Evolutionary conservation across 2,888 invertebrate species (phyloP), one percentile per base, ranked within the genome.

Genomic region (Rhogogaster chlorosoma): DNA sequence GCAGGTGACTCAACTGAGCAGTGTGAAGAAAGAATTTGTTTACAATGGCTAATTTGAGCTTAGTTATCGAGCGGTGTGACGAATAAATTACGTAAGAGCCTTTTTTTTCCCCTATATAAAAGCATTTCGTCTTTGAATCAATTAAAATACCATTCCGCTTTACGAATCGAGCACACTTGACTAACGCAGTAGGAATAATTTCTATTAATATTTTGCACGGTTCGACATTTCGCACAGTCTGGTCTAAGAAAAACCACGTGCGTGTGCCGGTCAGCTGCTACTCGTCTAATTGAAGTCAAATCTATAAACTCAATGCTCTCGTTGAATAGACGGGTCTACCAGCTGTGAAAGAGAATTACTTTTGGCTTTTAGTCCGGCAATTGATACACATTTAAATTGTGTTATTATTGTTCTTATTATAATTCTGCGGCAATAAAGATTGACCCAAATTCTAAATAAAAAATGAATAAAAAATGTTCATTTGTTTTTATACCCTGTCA

Each of bases 281-380:
- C 42, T 45, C n/a, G 67, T 42, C 45, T 49, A 67, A 83, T 83
- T 83, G 83, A 83, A 64, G 83, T 83, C 83, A 83, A 83, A 83
- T 83, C 83, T 67, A 45, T 83, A 45, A 70, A 61, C 26, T 49
- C 83, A 83, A 83, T 67, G 10, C 32, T 18, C 36, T n/a, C 57
- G 57, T 57, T 49, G 18, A 61, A 80, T 83, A 61, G 38, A 67
- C 32, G 22, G 61, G 15, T 26, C 7, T 32, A 49, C 53, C 53
- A 49, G 77, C 53, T 45, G 57, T 49, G 61, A 22, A 49, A 80
- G 61, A 61, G 80, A 80, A 38, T 78, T 57, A 78, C 32, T 49
- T 78, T 57, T 36, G 36, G 78, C 53, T 53, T 53, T 53, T 18
- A 53, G 49, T 78, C 29, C 36, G 53, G n/a, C 32, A 53, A 49